These are phyloP conservation scores for Microplitis deprimator DNA, from an alignment of 2,888 invertebrate genomes.

Conservation along the genomic window DNA sequence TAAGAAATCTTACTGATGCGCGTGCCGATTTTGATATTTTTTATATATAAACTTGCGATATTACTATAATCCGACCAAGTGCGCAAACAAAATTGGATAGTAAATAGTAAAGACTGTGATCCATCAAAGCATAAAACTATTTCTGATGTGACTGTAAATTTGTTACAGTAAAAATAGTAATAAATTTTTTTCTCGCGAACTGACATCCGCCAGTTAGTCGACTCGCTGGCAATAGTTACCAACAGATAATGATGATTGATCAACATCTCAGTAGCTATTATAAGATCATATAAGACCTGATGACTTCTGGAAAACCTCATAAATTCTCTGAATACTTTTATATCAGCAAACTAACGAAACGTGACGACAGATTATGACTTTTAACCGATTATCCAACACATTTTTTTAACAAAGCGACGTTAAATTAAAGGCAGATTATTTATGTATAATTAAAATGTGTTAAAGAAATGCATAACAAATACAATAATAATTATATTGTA, in stretches of 20 bases:
- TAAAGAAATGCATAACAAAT: not conserved
- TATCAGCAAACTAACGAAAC: too few relatives aligned
- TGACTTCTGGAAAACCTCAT: not conserved
- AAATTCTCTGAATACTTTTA: not conserved
- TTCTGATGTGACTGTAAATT: not conserved
- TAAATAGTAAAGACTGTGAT: not conserved
- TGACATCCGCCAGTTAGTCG: not conserved
- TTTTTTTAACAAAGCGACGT: too few relatives aligned
- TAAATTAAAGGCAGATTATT: not conserved
- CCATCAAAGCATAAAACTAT: not conserved
- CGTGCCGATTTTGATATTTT: constrained; percentile 13
- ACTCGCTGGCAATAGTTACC: not conserved
- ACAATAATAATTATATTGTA: not conserved
- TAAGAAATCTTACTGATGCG: constrained; percentile 35
- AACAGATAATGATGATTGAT: not conserved
- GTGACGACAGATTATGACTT: too few relatives aligned
- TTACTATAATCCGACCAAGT: not conserved
- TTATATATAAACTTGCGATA: not conserved
- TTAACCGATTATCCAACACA: too few relatives aligned
- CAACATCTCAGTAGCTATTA: not conserved
- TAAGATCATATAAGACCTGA: not conserved
- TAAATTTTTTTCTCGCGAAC: too few relatives aligned
- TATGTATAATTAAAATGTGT: not conserved
- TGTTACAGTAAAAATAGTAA: too few relatives aligned
- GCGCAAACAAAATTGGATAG: not conserved